These are phyloP conservation scores for Pharmacophagus antenor DNA, from an alignment of 2,888 invertebrate genomes.

Conservation along the genomic window DNA sequence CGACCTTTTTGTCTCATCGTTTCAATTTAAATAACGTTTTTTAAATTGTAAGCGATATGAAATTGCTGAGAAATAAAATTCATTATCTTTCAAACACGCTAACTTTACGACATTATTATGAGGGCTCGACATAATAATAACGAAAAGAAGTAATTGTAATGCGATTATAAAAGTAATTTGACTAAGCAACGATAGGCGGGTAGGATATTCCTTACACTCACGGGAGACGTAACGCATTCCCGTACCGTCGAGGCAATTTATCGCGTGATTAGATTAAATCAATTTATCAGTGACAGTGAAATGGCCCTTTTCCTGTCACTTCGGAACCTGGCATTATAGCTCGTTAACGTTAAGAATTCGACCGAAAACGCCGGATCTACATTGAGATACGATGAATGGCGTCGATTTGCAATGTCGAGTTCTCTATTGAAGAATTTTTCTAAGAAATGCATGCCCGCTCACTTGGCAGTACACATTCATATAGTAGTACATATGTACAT, in stretches of 20 bases:
- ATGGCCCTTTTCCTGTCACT: conserved; percentile 66
- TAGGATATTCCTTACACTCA: conserved; percentile 16
- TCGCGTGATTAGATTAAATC: conserved; percentile 73
- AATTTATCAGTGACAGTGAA: conserved; percentile 70
- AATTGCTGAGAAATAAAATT: not conserved
- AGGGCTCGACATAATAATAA: conserved; percentile 2
- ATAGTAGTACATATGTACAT: too few species aligned
- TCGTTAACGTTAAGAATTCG: conserved; percentile 64
- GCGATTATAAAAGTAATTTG: conserved; percentile 16
- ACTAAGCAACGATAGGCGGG: conserved; percentile 7
- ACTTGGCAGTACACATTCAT: not conserved
- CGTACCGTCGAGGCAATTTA: conserved; percentile 53
- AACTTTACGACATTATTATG: not conserved
- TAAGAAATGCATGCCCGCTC: conserved; percentile 16
- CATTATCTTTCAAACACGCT: conserved; percentile 6
- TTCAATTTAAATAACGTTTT: too few species aligned
- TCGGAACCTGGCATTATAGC: conserved; percentile 58
- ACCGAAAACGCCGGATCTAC: conserved; percentile 49
- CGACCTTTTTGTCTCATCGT: too few species aligned
- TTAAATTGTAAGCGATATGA: not conserved
- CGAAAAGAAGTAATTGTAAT: conserved; percentile 6
- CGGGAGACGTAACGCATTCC: conserved; percentile 31
- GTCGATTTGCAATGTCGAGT: conserved; percentile 39
- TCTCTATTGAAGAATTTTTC: conserved; percentile 27
- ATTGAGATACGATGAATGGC: conserved; percentile 39